phyloP scores from a whole-genome alignment of 2,888 invertebrate species.

The Lithophane socia region DNA sequence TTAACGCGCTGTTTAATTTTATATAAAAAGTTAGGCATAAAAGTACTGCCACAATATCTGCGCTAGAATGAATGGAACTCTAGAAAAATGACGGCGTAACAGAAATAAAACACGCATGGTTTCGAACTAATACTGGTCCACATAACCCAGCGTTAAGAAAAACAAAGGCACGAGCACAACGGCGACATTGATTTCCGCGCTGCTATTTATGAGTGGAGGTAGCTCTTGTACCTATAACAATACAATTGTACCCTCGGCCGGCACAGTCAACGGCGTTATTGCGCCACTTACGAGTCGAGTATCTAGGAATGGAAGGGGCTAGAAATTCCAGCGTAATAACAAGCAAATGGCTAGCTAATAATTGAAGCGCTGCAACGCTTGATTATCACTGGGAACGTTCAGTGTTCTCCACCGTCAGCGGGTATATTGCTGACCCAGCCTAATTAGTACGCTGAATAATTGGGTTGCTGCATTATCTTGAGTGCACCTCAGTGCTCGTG shows the following conservation, averaged over 20 bases:
- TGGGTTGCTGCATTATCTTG: slow-evolving; percentile 38
- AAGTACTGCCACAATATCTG: neutral
- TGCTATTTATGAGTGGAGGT: slow-evolving; percentile 65
- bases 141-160: slow-evolving; percentile 48
- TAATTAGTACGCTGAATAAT: slow-evolving; percentile 56
- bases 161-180: slow-evolving; percentile 55
- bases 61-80: neutral
- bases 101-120: neutral
- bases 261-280: slow-evolving; percentile 66
- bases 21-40: slow-evolving; percentile 20
- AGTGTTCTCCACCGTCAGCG: slow-evolving; percentile 31
- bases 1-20: slow-evolving; percentile 29
- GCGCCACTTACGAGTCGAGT: slow-evolving; percentile 63
- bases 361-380: slow-evolving; percentile 63
- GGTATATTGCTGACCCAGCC: slow-evolving; percentile 37
- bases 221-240: slow-evolving; percentile 67
- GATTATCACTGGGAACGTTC: slow-evolving; percentile 55
- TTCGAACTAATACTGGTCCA: neutral
- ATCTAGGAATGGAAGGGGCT: slow-evolving; percentile 61
- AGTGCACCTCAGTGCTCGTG: slow-evolving; percentile 34
- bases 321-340: slow-evolving; percentile 65
- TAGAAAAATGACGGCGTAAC: neutral
- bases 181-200: slow-evolving; percentile 68
- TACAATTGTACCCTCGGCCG: slow-evolving; percentile 64
- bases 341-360: slow-evolving; percentile 65